A percentile compares a stretch with the other conserved stretches of the same genome.
phyloP scores from a whole-genome alignment of 2,113 vertebrate species.

The Pachycephala philippinensis region DNA sequence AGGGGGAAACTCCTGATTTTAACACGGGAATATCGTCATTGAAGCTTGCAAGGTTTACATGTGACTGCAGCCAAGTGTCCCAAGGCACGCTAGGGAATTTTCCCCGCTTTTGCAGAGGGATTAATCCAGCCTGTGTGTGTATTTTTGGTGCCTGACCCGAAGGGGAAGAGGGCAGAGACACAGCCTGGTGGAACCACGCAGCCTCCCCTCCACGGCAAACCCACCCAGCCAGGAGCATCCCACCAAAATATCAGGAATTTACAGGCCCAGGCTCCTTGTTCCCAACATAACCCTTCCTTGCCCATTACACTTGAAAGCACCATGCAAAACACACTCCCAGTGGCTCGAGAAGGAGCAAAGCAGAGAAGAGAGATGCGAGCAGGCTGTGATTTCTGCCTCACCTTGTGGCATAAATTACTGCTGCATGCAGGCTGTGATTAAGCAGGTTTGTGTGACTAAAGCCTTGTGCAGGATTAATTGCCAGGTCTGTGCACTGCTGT shows the following conservation, averaged over 20 bases:
- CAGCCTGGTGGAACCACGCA: not conserved
- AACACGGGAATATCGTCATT: fast-evolving
- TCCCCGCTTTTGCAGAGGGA: fast-evolving
- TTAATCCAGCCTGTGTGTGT: fast-evolving
- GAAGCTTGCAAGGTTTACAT: not conserved
- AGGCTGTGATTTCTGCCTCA: not conserved
- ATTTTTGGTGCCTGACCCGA: not conserved
- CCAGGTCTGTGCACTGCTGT: not conserved
- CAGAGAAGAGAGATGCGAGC: not conserved
- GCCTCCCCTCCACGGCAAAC: fast-evolving
- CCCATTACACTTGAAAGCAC: not conserved
- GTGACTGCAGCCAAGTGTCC: not conserved
- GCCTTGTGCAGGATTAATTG: not conserved
- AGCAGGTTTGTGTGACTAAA: not conserved
- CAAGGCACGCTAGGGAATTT: not conserved
- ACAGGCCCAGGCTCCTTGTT: not conserved
- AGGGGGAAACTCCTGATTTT: not conserved
- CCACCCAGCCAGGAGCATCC: not conserved
- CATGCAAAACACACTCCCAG: not conserved
- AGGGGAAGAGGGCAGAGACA: not conserved
- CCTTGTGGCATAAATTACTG: not conserved
- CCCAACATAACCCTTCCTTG: not conserved
- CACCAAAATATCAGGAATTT: not conserved
- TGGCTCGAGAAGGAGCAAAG: not conserved
- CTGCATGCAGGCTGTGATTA: not conserved